phyloP scores from a whole-genome alignment of 2,797 vertebrate species.

The Fundulus diaphanus region DNA sequence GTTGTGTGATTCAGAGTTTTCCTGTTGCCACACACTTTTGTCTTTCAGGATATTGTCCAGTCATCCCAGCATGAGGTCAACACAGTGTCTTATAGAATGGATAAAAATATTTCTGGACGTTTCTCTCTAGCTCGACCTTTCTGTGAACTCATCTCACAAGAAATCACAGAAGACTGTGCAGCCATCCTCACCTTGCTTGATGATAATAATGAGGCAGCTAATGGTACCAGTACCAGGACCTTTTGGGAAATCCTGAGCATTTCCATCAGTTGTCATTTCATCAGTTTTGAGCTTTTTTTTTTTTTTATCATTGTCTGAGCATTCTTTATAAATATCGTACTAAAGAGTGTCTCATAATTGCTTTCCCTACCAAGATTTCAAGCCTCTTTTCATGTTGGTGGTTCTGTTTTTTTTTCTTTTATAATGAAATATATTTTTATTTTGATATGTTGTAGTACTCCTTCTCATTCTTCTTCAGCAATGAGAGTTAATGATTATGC shows the following conservation, averaged over 20 bases:
- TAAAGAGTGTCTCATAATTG: neutral
- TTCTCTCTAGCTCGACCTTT: neutral
- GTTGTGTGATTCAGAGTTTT: neutral
- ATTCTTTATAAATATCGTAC: neutral
- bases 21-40: neutral
- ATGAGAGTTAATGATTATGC: neutral
- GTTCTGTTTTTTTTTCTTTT: neutral
- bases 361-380: too few species aligned
- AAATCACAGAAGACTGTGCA: neutral
- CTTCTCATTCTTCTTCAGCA: neutral
- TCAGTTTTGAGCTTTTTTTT: neutral
- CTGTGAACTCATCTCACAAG: neutral
- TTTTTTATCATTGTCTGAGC: neutral
- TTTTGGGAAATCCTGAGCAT: neutral
- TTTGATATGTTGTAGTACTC: neutral
- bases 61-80: neutral
- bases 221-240: neutral
- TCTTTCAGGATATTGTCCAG: neutral
- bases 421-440: too few species aligned
- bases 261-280: too few species aligned
- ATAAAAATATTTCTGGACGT: neutral
- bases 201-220: neutral
- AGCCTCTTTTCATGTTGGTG: neutral
- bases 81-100: neutral
- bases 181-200: neutral